Evolutionary conservation across 2,113 vertebrate species (phyloP), one percentile per base, ranked within the genome.

Genomic region (Neodon shergylaensis): DNA sequence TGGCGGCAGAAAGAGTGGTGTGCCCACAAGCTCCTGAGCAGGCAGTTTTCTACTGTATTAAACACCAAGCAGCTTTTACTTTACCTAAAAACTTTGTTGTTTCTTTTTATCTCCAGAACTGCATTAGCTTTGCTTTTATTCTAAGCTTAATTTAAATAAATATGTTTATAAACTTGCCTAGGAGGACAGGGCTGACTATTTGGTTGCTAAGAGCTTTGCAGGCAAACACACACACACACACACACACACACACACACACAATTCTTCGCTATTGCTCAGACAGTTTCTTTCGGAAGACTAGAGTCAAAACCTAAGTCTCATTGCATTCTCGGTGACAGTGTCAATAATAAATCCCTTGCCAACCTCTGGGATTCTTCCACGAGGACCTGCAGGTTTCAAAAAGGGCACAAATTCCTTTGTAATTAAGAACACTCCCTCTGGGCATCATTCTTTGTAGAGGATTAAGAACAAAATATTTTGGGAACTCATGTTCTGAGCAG

Each of bases 401-500:
- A 49, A 49, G 21, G 83, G 85, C 76, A 52, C 72, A 89, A 92
- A 94, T 89, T 66, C 83, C 7, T 86, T 61, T 31, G 72, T 78
- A 90, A 83, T 72, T 79, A 94, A 83, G 82, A 96, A 95, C 94
- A 72, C 72, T 92, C 90, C 63, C 86, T 96, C 42, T 76, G 86
- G 42, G 22, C 73, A 89, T 97, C 94, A n/a, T 5, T 81, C 49
- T 94, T 91, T 77, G 78, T 90, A 52, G 28, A 96, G 87, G 49
- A 74, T 33, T 66, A 73, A 61, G 11, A 39, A 78, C 6, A 96
- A 70, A 88, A 90, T 66, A 87, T 68, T 84, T 82, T 97, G 92
- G 81, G 54, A 85, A 95, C 81, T 17, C 88, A 70, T 73, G 89
- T 58, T 86, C 77, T 61, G 61, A 96, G 58, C 73, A 96, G 92